Evolutionary conservation across 2,888 invertebrate genomes (phyloP).

Genomic region (Phasia obesa): DNA sequence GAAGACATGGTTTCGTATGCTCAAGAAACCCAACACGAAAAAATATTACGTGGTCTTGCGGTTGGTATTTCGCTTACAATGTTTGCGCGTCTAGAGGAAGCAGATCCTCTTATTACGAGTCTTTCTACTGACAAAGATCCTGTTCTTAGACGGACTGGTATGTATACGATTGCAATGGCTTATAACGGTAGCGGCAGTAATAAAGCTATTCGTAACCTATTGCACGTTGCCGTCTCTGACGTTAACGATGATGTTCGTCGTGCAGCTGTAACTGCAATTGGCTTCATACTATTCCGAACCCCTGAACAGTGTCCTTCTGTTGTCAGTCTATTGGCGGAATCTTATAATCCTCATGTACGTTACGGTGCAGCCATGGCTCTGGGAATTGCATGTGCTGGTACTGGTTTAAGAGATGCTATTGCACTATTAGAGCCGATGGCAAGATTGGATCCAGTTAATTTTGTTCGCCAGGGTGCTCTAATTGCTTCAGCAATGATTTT

Average conservation of each 20-base stretch:
- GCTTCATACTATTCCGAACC: conserved; percentile 95
- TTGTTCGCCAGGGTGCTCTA: conserved; percentile 98
- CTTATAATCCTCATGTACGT: conserved; percentile 99
- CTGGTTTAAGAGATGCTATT: conserved; percentile 98
- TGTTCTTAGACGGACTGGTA: conserved; percentile 96
- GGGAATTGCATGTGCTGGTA: conserved; percentile 99
- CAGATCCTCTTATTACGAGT: conserved; percentile 95
- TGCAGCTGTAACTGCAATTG: conserved; percentile 98
- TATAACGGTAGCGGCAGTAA: conserved; percentile 99
- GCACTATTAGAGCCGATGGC: conserved; percentile 98
- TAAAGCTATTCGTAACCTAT: conserved; percentile 95
- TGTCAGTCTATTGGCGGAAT: conserved; percentile 97
- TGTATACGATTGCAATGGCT: conserved; percentile 99
- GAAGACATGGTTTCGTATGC: conserved; percentile 97
- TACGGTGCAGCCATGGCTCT: conserved; percentile 99
- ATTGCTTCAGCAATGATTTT: conserved; percentile 99
- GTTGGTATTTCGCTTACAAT: conserved; percentile 98
- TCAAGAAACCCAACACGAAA: conserved; percentile 96
- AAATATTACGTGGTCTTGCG: conserved; percentile 97
- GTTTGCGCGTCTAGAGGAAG: conserved; percentile 98
- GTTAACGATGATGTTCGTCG: conserved; percentile 99
- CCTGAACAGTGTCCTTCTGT: conserved; percentile 99
- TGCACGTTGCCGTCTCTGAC: conserved; percentile 98
- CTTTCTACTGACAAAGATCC: conserved; percentile 97
- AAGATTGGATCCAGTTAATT: conserved; percentile 98